Percentiles rank a stretch among this genome's conserved stretches.
These are phyloP conservation scores for Microcaecilia unicolor DNA, from an alignment of 2,797 vertebrate genomes.

Conservation along the genomic window DNA sequence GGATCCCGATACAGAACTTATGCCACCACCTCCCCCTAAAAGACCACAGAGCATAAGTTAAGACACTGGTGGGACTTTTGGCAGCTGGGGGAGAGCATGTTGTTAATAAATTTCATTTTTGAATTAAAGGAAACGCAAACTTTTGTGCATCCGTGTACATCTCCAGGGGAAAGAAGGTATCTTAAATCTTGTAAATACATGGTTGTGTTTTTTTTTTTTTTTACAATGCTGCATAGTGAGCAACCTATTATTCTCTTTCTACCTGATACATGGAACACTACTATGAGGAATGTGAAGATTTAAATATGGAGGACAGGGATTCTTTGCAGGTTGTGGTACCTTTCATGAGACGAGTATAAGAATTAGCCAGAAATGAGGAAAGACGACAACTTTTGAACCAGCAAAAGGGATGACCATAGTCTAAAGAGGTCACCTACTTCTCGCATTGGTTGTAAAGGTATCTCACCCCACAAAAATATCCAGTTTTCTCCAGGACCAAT, in stretches of 20 bases:
- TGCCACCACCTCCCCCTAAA: conserved; percentile 92
- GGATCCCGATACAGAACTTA: conserved; percentile 84
- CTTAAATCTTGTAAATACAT: conserved; percentile 40
- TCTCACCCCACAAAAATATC: too few species aligned
- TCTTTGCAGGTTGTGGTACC: too few species aligned
- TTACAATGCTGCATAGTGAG: conserved; percentile 30
- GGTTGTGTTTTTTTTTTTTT: conserved; percentile 28
- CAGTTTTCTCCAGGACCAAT: too few species aligned
- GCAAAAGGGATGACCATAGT: too few species aligned
- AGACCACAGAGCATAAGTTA: conserved; percentile 60
- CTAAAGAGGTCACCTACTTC: too few species aligned
- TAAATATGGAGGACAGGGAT: conserved; percentile 44
- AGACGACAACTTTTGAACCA: too few species aligned
- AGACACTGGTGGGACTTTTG: neutral
- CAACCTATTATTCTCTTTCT: conserved; percentile 34
- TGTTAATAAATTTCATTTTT: conserved; percentile 25
- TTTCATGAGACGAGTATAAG: too few species aligned
- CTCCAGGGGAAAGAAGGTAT: conserved; percentile 12
- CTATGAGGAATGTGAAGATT: conserved; percentile 34
- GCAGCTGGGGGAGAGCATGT: neutral
- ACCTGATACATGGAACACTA: conserved; percentile 40
- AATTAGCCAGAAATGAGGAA: too few species aligned
- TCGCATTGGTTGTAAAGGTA: too few species aligned
- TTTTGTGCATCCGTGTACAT: conserved; percentile 14
- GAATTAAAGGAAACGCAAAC: conserved; percentile 12